phyloP scores from a whole-genome alignment of 1,140 invertebrate species.

The Globodera rostochiensis region DNA sequence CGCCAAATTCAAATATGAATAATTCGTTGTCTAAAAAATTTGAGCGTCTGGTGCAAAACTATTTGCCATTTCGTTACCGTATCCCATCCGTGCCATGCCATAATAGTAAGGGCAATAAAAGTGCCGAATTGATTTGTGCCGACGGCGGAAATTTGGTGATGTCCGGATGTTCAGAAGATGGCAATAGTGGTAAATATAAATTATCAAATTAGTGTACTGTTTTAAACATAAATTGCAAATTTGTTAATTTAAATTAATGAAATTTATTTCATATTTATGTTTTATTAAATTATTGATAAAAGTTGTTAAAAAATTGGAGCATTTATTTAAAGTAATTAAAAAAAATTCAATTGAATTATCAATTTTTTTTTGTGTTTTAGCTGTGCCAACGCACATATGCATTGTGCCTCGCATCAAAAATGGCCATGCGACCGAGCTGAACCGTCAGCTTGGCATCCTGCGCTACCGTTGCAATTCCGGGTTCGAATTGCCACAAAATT shows the following conservation, averaged over 20 bases:
- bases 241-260: not conserved
- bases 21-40: too few relatives aligned
- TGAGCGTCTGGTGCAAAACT: not conserved
- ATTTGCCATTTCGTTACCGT: not conserved
- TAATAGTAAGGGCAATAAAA: not conserved
- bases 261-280: not conserved
- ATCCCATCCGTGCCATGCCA: not conserved
- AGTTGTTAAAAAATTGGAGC: not conserved
- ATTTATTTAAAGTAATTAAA: not conserved
- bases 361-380: not conserved
- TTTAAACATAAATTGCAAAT: not conserved
- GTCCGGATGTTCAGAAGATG: not conserved
- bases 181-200: not conserved
- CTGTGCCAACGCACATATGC: not conserved
- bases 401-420: conserved; percentile 17
- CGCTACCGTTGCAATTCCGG: conserved; percentile 21
- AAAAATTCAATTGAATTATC: not conserved
- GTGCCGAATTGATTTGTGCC: not conserved
- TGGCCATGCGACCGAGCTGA: conserved; percentile 5
- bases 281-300: not conserved
- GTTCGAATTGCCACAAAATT: not conserved
- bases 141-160: not conserved
- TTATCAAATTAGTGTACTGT: too few relatives aligned
- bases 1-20: not conserved
- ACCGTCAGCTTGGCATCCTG: conserved; percentile 4